Evolutionary conservation across 2,797 vertebrate species (phyloP).

Genomic region (Siniperca scherzeri): DNA sequence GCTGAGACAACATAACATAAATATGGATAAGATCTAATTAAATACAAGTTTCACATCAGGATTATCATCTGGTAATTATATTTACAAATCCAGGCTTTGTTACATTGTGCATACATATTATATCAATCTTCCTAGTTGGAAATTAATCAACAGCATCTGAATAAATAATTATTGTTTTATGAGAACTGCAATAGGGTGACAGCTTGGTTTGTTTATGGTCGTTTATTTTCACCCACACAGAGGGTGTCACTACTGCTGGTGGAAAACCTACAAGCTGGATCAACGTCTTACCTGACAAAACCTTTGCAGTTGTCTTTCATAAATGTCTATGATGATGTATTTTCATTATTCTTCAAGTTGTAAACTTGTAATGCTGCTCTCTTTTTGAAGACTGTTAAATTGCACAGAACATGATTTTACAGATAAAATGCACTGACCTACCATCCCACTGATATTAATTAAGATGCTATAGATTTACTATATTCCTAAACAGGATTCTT

Average conservation of each 20-base stretch:
- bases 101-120: neutral
- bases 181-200: neutral
- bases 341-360: neutral
- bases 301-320: neutral
- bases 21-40: conserved; percentile 56
- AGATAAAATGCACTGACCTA: neutral
- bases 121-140: neutral
- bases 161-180: conserved; percentile 11
- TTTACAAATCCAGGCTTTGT: conserved; percentile 37
- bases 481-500: too few relatives aligned
- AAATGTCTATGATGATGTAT: neutral
- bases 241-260: neutral
- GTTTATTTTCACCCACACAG: neutral
- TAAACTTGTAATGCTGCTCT: neutral
- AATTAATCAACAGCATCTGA: conserved; percentile 21
- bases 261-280: neutral
- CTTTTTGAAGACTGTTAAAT: neutral
- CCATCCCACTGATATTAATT: neutral
- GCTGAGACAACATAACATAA: conserved; percentile 37
- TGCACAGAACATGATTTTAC: neutral
- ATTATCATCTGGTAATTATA: conserved; percentile 45
- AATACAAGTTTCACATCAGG: conserved; percentile 34
- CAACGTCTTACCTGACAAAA: neutral
- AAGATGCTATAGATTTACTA: neutral
- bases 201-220: neutral